These are phyloP conservation scores for Ambastaia sidthimunki DNA, from an alignment of 2,797 vertebrate genomes.

Conservation along the genomic window DNA sequence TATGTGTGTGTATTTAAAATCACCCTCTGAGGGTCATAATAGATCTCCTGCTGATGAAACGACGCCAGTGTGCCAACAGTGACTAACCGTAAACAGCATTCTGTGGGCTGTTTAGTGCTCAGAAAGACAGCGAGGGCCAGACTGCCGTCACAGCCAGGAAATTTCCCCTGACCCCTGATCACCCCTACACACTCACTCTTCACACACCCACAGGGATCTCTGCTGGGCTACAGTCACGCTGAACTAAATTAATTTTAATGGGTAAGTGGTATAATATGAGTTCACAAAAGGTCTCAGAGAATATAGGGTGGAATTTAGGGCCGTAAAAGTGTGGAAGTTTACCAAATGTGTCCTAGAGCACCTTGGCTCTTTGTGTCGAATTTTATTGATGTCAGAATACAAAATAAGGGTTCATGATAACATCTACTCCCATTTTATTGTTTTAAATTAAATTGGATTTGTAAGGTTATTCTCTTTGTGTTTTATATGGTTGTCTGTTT, in stretches of 20 bases:
- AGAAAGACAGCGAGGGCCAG: no score
- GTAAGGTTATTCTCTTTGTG: conserved; percentile 24
- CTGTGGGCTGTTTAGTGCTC: not conserved
- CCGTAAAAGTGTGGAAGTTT: conserved; percentile 32
- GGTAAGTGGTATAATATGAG: conserved; percentile 20
- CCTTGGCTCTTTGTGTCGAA: not conserved
- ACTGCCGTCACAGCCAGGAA: conserved; percentile 35
- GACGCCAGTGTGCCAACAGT: conserved; percentile 25
- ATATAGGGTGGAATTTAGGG: not conserved
- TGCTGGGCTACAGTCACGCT: conserved; percentile 21
- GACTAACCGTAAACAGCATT: conserved; percentile 18
- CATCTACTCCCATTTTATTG: not conserved
- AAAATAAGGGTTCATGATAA: conserved; percentile 27
- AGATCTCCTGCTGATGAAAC: conserved; percentile 37
- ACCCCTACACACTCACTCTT: conserved; percentile 21
- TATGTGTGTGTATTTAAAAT: not conserved
- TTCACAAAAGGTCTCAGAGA: conserved; percentile 28
- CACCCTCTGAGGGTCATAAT: conserved; percentile 4
- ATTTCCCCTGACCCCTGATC: conserved; percentile 37
- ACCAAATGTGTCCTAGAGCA: conserved; percentile 21
- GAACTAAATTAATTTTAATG: conserved; percentile 34
- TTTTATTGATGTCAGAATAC: conserved; percentile 29
- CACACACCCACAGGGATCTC: conserved; percentile 16
- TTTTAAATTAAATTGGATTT: conserved; percentile 20
- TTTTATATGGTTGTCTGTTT: conserved; percentile 17